Evolutionary conservation across 1,140 invertebrate genomes (phyloP), one percentile per base, ranked within the genome.

Genomic region (Aphaenogaster floridana): DNA sequence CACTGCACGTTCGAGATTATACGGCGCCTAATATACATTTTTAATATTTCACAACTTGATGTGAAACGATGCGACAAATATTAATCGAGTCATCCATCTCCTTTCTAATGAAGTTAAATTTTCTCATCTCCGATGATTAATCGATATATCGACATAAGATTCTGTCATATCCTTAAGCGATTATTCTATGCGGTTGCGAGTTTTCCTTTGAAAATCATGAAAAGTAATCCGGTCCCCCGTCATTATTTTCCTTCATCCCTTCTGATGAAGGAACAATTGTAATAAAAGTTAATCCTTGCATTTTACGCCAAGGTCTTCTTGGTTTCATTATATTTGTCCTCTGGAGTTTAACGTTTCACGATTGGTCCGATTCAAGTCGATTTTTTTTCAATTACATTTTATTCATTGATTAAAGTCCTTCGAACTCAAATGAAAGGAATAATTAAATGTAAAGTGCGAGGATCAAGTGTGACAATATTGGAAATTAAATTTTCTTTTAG

Each of bases 1-100:
- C 69, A 57, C 80, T 74, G 54, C 68, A 74, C 21, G 80, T 74
- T 84, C 80, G 69, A 84, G 80, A 84, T 84, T 76, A 68, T 45
- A 59, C 68, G 34, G 17, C 34, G 80, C 80, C 69, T 50, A 84
- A 84, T 84, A 84, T 84, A 50, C 69, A 84, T 76, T 63, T 84
- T 84, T 84, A 84, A 84, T 63, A 84, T 74, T 76, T 74, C 80
- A 39, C 80, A 8, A 17, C 17, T 28, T 52, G 28, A 42, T 54
- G 63, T 17, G n/a, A n/a, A 54, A 83, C 13, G 68, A 21, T 61
- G 68, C 28, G 39, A 34, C 52, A 9, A 59, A 34, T 39, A 54
- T 45, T 72, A 36, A 84, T 76, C 54, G 80, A 81, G 72, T 28
- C 69, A 50, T 61, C 15, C 45, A 6, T 61, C 42, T 63, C n/a